Evolutionary conservation across 2,113 vertebrate genomes (phyloP).

Genomic region (Grammomys dolichurus): DNA sequence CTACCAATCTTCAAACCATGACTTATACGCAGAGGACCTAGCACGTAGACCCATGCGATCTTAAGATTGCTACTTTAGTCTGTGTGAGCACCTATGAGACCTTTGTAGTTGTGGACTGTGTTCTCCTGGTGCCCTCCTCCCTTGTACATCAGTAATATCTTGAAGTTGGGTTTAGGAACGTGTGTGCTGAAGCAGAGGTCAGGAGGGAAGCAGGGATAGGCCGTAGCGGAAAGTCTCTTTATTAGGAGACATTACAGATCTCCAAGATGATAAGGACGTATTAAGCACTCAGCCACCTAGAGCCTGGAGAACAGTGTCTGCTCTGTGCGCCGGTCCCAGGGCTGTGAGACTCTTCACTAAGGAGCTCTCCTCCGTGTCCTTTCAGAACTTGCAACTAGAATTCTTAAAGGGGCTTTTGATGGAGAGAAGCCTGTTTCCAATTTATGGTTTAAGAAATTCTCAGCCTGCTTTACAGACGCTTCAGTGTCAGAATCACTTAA

Average conservation of each 20-base stretch:
- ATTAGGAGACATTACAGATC: not conserved
- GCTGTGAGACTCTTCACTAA: not conserved
- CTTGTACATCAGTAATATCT: not conserved
- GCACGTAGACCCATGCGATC: not conserved
- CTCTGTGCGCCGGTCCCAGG: not conserved
- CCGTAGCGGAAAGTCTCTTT: not conserved
- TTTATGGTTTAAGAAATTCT: slow-evolving; percentile 40
- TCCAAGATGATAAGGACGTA: not conserved
- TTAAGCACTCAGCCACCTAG: not conserved
- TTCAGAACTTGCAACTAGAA: not conserved
- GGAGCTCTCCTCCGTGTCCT: not conserved
- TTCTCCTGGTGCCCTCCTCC: not conserved
- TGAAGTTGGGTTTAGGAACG: not conserved
- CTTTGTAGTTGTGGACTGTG: not conserved
- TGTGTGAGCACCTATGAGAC: not conserved
- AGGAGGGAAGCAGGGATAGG: not conserved
- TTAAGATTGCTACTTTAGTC: not conserved
- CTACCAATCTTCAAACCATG: not conserved
- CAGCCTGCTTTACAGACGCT: not conserved
- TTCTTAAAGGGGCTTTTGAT: not conserved
- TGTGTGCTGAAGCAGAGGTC: not conserved
- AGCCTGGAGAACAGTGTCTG: not conserved
- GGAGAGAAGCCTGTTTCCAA: slow-evolving; percentile 28
- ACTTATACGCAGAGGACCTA: not conserved
- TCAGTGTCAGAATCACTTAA: slow-evolving; percentile 65